Base-by-base conservation (phyloP, 2,113 vertebrate species). In the Halichoerus grypus region DNA sequence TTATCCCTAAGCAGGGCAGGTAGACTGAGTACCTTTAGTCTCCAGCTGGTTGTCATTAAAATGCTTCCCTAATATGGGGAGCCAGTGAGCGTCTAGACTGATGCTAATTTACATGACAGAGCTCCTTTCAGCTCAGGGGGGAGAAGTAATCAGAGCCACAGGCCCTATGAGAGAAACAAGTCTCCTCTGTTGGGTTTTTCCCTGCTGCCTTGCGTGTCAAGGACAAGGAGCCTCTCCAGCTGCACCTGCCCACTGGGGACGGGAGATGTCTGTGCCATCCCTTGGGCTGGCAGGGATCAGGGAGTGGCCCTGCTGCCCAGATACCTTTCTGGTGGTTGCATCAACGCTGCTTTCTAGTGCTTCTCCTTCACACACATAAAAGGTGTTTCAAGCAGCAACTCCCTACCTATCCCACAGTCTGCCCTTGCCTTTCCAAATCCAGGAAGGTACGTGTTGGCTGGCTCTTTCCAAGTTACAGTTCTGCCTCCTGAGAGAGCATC, bases 391-490 rank as follows among this genome's bases (percentile, higher is more conserved):
- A 85, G 22, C 1, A 18, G 4, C 49, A 84, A 21, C 33, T 83
- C 31, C 49, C 28, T 80, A 7, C 24, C 22, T 36, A 18, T 51
- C 46, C 21, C 53, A 18, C 4, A 36, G 36, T 46, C 69, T 71
- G 71, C 3, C 19, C 36, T 85, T 14, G 4, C n/a, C 53, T 85
- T n/a, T 79, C 71, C 22, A 85, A 53, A 79, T 31, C 74, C 42
- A 85, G n/a, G 42, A 85, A 63, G 63, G 72, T 5, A 36, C 19
- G 6, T 31, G 28, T 16, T 69, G 28, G 22, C 26, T 31, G 55
- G n/a, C 28, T 96, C 81, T 91, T 74, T 72, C 19, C 18, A 65
- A 55, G n/a, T 90, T 65, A 95, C 46, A 36, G 86, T 7, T 55
- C 77, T 18, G 3, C 55, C 33, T 89, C 65, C 65, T 15, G 33